phyloP scores from a whole-genome alignment of 2,797 vertebrate genomes.

The Molossus molossus region DNA sequence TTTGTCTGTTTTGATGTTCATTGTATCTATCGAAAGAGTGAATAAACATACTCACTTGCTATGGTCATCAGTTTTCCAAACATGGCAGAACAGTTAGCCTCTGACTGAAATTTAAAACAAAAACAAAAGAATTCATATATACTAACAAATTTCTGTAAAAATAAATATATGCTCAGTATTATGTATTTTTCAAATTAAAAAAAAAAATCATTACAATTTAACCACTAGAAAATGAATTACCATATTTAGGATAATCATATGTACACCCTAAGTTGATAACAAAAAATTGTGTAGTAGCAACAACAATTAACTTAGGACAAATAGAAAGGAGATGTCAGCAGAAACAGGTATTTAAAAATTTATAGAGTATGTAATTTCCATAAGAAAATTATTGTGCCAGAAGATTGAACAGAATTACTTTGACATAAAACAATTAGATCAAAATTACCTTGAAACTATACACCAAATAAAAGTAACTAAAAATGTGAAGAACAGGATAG shows the following conservation, averaged over 20 bases:
- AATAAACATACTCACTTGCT: slow-evolving; percentile 94
- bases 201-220: slow-evolving; percentile 25
- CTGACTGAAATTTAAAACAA: slow-evolving; percentile 92
- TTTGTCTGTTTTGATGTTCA: slow-evolving; percentile 10
- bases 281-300: slow-evolving; percentile 45
- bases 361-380: not conserved
- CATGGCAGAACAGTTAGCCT: slow-evolving; percentile 97
- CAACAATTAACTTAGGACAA: slow-evolving; percentile 25
- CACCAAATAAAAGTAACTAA: slow-evolving; percentile 45
- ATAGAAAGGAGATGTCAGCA: slow-evolving; percentile 1
- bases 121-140: slow-evolving; percentile 65
- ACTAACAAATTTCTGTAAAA: slow-evolving; percentile 45
- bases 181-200: slow-evolving; percentile 21
- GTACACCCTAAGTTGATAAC: not conserved
- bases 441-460: slow-evolving; percentile 50
- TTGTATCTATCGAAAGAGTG: not conserved
- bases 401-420: not conserved
- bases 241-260: not conserved
- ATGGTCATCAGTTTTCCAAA: slow-evolving; percentile 99
- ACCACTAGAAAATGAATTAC: slow-evolving; percentile 38
- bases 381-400: slow-evolving; percentile 8
- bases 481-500: not conserved
- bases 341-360: slow-evolving; percentile 22
- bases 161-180: not conserved
- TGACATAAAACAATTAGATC: slow-evolving; percentile 34